phyloP scores from a whole-genome alignment of 2,888 invertebrate species.

The Pyrochroa serraticornis region DNA sequence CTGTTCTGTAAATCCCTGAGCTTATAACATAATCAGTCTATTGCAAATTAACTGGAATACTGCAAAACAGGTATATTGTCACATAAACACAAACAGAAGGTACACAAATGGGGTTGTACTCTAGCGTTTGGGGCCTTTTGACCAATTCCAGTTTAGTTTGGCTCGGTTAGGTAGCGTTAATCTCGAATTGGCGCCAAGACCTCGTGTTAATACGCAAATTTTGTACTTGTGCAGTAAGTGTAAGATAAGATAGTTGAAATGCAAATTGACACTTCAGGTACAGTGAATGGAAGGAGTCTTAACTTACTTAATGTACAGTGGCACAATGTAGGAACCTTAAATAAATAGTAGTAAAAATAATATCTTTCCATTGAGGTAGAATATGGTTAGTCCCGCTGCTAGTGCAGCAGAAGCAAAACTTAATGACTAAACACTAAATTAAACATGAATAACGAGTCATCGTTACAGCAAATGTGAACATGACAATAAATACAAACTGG shows the following conservation, averaged over 20 bases:
- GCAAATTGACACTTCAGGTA: conserved; percentile 44
- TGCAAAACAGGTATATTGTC: conserved; percentile 25
- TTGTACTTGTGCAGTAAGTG: conserved; percentile 3
- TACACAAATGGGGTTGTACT: conserved; percentile 12
- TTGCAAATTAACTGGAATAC: conserved; percentile 37
- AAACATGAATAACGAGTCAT: conserved; percentile 24
- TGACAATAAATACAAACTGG: conserved; percentile 29
- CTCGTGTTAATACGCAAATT: neutral
- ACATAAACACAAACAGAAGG: conserved; percentile 15
- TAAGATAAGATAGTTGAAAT: conserved; percentile 16
- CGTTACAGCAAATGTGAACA: conserved; percentile 15
- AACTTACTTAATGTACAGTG: conserved; percentile 38
- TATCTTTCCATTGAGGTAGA: conserved; percentile 49
- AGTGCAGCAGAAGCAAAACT: conserved; percentile 22
- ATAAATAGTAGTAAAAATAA: conserved; percentile 38
- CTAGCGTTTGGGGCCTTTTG: too few species aligned
- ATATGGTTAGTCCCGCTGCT: conserved; percentile 27
- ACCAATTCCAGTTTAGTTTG: too few species aligned
- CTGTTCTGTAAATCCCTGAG: conserved; percentile 48
- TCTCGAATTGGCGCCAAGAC: too few species aligned
- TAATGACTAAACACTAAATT: conserved; percentile 23
- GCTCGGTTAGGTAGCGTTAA: too few species aligned
- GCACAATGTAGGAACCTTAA: conserved; percentile 47
- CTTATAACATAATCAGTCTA: conserved; percentile 50
- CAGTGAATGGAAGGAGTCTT: conserved; percentile 38